phyloP scores from a whole-genome alignment of 2,797 vertebrate species.

The Chaetophractus vellerosus region DNA sequence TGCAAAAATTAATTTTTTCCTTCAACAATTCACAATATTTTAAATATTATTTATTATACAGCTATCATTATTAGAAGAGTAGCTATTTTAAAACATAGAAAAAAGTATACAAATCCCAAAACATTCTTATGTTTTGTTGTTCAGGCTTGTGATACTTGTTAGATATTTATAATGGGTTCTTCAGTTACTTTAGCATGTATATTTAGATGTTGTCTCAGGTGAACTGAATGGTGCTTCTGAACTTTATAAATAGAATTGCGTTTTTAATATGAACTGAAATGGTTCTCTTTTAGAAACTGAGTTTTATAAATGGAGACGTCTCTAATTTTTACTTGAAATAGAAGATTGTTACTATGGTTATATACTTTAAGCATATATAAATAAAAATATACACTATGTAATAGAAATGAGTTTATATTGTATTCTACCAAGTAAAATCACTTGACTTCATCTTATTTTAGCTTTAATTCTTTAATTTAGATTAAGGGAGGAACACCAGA shows the following conservation, averaged over 20 bases:
- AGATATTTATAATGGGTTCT: slow-evolving; percentile 27
- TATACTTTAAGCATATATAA: slow-evolving; percentile 26
- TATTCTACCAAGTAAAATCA: background rate
- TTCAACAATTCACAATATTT: slow-evolving; percentile 10
- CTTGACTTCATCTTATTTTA: slow-evolving; percentile 3
- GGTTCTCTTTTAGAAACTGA: background rate
- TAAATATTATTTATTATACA: slow-evolving; percentile 55
- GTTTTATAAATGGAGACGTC: background rate
- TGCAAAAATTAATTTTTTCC: slow-evolving; percentile 47
- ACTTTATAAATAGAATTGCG: slow-evolving; percentile 23
- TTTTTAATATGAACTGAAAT: slow-evolving; percentile 30
- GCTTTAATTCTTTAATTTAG: slow-evolving; percentile 35
- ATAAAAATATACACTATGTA: background rate
- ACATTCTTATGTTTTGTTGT: slow-evolving; percentile 38
- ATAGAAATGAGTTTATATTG: slow-evolving; percentile 30
- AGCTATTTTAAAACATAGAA: slow-evolving; percentile 55
- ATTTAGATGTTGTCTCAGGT: background rate
- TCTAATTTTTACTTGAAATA: slow-evolving; percentile 60
- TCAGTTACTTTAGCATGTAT: background rate
- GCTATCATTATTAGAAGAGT: slow-evolving; percentile 13
- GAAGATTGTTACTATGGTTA: slow-evolving; percentile 20
- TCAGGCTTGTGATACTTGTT: slow-evolving; percentile 4
- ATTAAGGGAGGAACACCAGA: background rate
- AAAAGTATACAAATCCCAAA: background rate
- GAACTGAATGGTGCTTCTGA: slow-evolving; percentile 16